These are phyloP conservation scores for Galendromus occidentalis DNA, from an alignment of 1,140 invertebrate species.

Conservation along the genomic window DNA sequence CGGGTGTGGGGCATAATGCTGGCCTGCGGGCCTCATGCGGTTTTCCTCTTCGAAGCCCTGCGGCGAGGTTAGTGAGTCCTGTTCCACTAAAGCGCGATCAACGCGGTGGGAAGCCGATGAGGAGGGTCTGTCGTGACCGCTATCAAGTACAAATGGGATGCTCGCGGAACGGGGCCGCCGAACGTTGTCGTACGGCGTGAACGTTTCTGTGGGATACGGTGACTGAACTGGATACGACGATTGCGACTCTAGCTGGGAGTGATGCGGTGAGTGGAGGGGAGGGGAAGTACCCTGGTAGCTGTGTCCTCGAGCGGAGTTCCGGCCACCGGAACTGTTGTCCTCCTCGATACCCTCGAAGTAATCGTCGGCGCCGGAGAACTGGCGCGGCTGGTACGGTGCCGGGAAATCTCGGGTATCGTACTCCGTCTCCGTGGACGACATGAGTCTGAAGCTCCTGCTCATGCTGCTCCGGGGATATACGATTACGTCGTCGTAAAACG, in stretches of 20 bases:
- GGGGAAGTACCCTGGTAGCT: background rate
- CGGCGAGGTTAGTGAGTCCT: background rate
- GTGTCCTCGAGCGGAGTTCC: background rate
- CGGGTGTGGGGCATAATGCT: background rate
- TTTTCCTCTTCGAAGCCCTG: background rate
- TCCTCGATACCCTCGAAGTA: background rate
- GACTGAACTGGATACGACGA: background rate
- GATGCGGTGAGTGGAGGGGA: background rate
- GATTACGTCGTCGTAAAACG: too few species aligned
- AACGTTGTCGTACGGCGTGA: background rate
- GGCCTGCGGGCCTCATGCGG: background rate
- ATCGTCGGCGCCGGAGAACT: conserved; percentile 5
- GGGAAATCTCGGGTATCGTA: conserved; percentile 2
- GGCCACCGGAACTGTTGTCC: background rate
- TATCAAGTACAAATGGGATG: background rate
- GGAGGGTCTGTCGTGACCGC: conserved; percentile 2
- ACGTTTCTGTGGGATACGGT: background rate
- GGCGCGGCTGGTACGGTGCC: background rate
- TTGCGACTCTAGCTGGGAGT: background rate
- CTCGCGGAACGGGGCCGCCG: background rate
- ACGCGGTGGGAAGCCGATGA: conserved; percentile 1
- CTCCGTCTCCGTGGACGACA: conserved; percentile 8
- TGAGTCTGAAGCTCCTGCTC: background rate
- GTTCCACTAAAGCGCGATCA: background rate
- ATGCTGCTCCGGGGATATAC: background rate